Percentiles rank a stretch among this genome's conserved stretches.
Evolutionary conservation across 2,113 vertebrate genomes (phyloP).

Genomic region (Podarcis muralis): DNA sequence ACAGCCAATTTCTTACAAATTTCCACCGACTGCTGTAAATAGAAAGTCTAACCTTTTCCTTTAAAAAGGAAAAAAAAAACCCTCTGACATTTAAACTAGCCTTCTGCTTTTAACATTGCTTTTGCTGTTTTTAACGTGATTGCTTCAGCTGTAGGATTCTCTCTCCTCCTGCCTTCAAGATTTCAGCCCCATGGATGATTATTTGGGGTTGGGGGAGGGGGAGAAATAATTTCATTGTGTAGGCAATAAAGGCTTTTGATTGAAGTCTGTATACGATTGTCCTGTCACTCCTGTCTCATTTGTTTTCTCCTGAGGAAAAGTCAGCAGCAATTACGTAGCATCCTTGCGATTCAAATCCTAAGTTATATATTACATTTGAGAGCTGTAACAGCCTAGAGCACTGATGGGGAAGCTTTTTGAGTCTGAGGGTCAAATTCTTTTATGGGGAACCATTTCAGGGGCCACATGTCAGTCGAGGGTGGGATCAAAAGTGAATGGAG

Average conservation of each 20-base stretch:
- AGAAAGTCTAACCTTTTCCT: neutral
- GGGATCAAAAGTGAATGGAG: too few relatives aligned
- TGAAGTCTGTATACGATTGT: conserved; percentile 40
- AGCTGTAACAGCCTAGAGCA: neutral
- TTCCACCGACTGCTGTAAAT: neutral
- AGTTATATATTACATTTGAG: conserved; percentile 38
- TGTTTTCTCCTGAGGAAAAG: conserved; percentile 35
- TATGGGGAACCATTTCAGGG: too few relatives aligned
- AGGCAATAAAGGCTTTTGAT: conserved; percentile 31
- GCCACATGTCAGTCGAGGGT: too few relatives aligned
- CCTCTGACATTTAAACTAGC: neutral
- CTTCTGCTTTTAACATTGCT: neutral
- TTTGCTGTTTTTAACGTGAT: neutral
- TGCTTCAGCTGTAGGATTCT: neutral
- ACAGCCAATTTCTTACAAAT: neutral
- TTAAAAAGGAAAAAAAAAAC: neutral
- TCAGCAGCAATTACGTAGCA: conserved; percentile 38
- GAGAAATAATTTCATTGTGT: conserved; percentile 19
- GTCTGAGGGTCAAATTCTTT: too few relatives aligned
- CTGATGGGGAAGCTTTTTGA: too few relatives aligned
- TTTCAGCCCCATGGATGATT: conserved; percentile 20
- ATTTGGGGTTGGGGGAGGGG: neutral
- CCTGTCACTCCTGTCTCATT: fast-evolving
- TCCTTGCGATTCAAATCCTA: conserved; percentile 19
- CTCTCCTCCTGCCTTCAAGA: neutral